These are phyloP conservation scores for Altica lythri DNA, from an alignment of 2,888 invertebrate genomes.

Conservation along the genomic window DNA sequence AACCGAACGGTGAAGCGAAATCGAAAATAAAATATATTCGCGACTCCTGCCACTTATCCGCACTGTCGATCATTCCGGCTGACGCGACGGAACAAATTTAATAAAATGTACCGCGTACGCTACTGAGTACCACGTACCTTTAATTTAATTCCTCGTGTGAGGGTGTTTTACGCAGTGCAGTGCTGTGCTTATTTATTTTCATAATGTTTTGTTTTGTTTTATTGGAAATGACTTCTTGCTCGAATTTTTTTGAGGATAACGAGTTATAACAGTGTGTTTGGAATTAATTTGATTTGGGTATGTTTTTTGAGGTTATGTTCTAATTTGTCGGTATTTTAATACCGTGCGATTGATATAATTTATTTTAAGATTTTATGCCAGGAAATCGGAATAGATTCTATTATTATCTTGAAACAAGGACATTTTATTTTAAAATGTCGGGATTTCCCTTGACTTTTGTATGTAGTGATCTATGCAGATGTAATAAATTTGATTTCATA, in stretches of 20 bases:
- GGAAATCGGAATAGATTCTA: constrained; percentile 16
- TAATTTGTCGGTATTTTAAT: constrained; percentile 11
- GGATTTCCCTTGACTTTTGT: constrained; percentile 1
- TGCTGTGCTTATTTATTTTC: constrained; percentile 24
- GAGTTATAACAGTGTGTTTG: constrained; percentile 26
- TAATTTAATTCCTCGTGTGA: neutral
- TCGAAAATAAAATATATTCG: constrained; percentile 23
- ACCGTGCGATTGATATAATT: too few species aligned
- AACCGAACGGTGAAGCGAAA: constrained; percentile 5
- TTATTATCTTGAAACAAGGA: constrained; percentile 18
- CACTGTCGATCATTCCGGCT: constrained; percentile 15
- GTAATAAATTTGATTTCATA: too few species aligned
- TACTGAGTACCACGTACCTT: too few species aligned
- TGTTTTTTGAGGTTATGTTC: constrained; percentile 21
- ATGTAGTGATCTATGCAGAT: too few species aligned
- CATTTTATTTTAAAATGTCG: neutral
- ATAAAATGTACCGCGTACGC: constrained; percentile 22
- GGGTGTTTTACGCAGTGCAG: constrained; percentile 24
- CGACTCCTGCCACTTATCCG: neutral
- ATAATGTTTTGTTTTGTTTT: constrained; percentile 29
- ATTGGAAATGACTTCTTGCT: constrained; percentile 36
- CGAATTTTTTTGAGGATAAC: constrained; percentile 16
- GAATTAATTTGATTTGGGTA: constrained; percentile 9
- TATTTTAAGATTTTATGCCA: constrained; percentile 17
- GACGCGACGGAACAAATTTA: constrained; percentile 5